Percentiles rank a stretch among this genome's conserved stretches.
Conservation (phyloP, 2,888 invertebrate species). For the Steinernema hermaphroditum region DNA sequence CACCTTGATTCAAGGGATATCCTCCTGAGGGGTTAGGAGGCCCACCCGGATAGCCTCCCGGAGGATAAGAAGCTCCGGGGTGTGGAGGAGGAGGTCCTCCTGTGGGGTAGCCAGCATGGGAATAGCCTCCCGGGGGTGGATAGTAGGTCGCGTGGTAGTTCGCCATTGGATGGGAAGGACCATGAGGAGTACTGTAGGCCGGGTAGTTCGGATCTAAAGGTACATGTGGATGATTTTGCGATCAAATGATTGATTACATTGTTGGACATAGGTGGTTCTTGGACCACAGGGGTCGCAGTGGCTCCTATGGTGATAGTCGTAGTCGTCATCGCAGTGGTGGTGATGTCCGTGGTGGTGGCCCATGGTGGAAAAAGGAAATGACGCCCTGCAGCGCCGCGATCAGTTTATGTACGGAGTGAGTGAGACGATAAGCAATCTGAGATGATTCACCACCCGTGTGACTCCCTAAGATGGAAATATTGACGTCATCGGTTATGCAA, state of each 20-base stretch:
- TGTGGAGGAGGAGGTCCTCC: neutral
- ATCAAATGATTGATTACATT: neutral
- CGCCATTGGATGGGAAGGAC: neutral
- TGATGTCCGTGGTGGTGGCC: constrained; percentile 22
- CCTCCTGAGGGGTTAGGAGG: neutral
- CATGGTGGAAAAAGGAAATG: constrained; percentile 7
- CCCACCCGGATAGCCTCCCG: neutral
- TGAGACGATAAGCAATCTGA: constrained; percentile 13
- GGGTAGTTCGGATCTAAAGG: neutral
- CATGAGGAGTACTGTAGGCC: too few relatives aligned
- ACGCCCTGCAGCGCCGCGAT: neutral
- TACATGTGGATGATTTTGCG: neutral
- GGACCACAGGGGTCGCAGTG: neutral
- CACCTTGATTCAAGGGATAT: neutral
- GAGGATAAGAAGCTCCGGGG: neutral
- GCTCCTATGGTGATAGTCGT: neutral
- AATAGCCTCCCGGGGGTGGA: neutral
- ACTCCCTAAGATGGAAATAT: neutral
- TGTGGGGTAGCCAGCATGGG: neutral
- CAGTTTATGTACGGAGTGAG: neutral
- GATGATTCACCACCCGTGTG: neutral
- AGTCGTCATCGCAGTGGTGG: constrained; percentile 18
- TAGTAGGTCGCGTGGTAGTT: neutral
- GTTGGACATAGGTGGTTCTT: neutral
- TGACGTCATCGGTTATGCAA: neutral